Conservation (phyloP, 2,113 vertebrate genomes). For the Sporophila hypoxantha region DNA sequence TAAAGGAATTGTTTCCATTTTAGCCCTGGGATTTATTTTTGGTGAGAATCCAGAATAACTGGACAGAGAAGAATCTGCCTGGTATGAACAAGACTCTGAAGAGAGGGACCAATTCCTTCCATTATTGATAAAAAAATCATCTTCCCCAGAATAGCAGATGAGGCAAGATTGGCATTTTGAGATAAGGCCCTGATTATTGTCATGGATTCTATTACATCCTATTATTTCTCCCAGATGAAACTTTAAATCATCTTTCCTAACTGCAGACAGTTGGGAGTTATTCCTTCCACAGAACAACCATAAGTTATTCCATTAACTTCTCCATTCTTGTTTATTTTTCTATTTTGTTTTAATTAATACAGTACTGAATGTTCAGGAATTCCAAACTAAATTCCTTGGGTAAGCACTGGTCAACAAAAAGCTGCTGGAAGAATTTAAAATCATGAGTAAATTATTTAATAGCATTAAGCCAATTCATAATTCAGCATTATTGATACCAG, state of each 20-base stretch:
- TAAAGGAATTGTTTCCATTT: neutral
- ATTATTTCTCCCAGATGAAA: slow-evolving; percentile 14
- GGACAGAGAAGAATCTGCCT: neutral
- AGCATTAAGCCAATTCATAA: slow-evolving; percentile 2
- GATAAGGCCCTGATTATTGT: slow-evolving; percentile 10
- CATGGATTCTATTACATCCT: slow-evolving; percentile 5
- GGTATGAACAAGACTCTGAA: neutral
- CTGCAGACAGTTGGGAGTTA: neutral
- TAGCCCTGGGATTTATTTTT: neutral
- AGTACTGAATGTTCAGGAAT: neutral
- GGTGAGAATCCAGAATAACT: neutral
- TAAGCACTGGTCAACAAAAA: neutral
- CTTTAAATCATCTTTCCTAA: neutral
- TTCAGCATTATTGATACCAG: neutral
- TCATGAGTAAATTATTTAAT: slow-evolving; percentile 13
- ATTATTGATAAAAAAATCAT: slow-evolving; percentile 48
- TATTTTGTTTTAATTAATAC: neutral
- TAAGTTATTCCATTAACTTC: neutral
- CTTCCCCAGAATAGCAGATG: slow-evolving; percentile 43
- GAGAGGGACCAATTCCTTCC: neutral
- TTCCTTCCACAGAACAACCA: neutral
- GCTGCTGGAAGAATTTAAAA: neutral
- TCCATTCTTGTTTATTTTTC: neutral
- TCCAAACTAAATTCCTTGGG: neutral
- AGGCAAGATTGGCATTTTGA: slow-evolving; percentile 28